Base-by-base conservation (phyloP, 2,888 invertebrate genomes). In the Pollenia amentaria region DNA sequence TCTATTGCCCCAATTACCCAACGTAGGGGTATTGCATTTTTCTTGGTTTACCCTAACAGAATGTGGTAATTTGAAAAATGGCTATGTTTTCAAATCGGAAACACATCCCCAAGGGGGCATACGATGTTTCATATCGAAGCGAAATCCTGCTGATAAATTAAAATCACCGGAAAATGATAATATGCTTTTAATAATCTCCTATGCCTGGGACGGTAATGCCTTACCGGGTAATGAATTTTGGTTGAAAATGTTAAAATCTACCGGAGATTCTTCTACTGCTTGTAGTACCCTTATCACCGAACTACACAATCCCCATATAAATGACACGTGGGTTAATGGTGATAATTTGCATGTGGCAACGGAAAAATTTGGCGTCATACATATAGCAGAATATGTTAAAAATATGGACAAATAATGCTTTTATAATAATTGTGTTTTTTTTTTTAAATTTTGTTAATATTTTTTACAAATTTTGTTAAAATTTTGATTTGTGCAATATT, bases 211-310 rank as follows among this genome's bases (percentile, higher is more conserved):
- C 90, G 95, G 96, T 9, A 96, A 96, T 90, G 95, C 96, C 0
- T 94, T 96, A 81, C 96, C 96, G 1, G 96, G 96, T 62, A 96
- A 96, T 89, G 96, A 96, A 90, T 96, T 95, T 91, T 96, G 96
- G 96, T 91, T 92, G 89, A 92, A 91, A 91, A 91, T 91, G 91
- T 89, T 93, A 0, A 90, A 91, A 44, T 91, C 93, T 1, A 92
- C 94, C 18, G 94, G 95, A 7, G 95, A 95, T 89, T 93, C 95
- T 0, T 95, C 95, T 0, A 94, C 95, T 0, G 95, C 95, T 6
- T 95, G 94, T 88, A 95, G 95, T 72, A 94, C 94, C 0, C 94
- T 95, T 89, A 94, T 95, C 29, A 89, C 95, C 0, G 95, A 95
- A 90, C 89, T 95, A 7, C 95, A 95, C 87, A 95, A 95, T 91